These are phyloP conservation scores for Drosophila rhopaloa DNA, from an alignment of 1,140 invertebrate genomes.

Conservation along the genomic window DNA sequence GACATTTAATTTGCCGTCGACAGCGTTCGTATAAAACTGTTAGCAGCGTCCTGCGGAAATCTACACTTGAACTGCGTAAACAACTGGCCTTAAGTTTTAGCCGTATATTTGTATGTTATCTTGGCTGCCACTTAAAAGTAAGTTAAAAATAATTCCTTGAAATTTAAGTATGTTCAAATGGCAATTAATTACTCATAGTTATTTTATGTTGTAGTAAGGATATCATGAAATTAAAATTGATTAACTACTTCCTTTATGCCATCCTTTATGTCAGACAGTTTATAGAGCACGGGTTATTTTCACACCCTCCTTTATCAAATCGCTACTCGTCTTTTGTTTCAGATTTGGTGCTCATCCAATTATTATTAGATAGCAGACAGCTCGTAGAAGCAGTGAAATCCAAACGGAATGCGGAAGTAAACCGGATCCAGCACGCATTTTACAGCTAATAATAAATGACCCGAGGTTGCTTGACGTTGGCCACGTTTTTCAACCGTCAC, in stretches of 20 bases:
- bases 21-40: slow-evolving; percentile 34
- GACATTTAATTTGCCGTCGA: slow-evolving; percentile 75
- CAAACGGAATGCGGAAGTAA: slow-evolving; percentile 20
- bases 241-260: background rate
- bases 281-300: background rate
- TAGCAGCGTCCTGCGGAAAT: slow-evolving; percentile 17
- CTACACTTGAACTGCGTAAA: slow-evolving; percentile 20
- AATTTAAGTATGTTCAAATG: no score
- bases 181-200: no score
- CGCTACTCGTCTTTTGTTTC: slow-evolving; percentile 4
- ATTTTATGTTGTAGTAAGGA: no score
- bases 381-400: slow-evolving; percentile 9
- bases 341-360: slow-evolving; percentile 7
- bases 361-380: slow-evolving; percentile 33
- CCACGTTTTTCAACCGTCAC: slow-evolving; percentile 62
- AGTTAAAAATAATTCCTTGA: no score
- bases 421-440: slow-evolving; percentile 49
- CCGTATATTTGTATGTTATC: no score
- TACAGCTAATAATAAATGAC: slow-evolving; percentile 80
- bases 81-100: slow-evolving; percentile 14
- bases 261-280: background rate
- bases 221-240: background rate
- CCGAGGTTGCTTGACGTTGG: slow-evolving; percentile 66
- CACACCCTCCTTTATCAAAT: slow-evolving; percentile 1
- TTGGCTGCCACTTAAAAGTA: background rate